A percentile compares a stretch with the other conserved stretches of the same genome.
These are phyloP conservation scores for Macaria liturata DNA, from an alignment of 2,888 invertebrate species.

Conservation along the genomic window DNA sequence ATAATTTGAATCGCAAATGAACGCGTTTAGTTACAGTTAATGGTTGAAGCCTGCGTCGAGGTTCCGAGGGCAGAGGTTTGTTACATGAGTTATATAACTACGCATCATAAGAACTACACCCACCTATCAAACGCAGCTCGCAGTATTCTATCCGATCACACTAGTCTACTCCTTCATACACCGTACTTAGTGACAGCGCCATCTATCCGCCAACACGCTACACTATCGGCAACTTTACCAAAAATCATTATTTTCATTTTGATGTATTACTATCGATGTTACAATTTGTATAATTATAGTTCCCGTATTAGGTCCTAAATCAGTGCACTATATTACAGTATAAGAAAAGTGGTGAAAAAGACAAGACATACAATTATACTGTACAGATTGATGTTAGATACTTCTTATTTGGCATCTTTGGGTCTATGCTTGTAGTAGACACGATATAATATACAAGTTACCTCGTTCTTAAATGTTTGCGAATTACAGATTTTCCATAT, in stretches of 20 bases:
- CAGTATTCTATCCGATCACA: slow-evolving; percentile 17
- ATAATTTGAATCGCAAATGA: slow-evolving; percentile 45
- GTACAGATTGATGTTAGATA: slow-evolving; percentile 19
- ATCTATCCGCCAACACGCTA: too few species aligned
- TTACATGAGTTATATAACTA: slow-evolving; percentile 38
- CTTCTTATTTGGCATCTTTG: slow-evolving; percentile 19
- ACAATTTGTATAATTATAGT: neutral
- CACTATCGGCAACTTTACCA: too few species aligned
- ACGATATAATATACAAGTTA: neutral
- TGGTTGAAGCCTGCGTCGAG: slow-evolving; percentile 42
- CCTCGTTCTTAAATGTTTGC: neutral
- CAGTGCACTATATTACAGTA: slow-evolving; percentile 26
- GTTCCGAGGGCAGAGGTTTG: slow-evolving; percentile 41
- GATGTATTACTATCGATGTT: too few species aligned
- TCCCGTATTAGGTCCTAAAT: slow-evolving; percentile 11
- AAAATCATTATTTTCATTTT: too few species aligned
- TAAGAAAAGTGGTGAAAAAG: slow-evolving; percentile 19
- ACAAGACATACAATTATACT: slow-evolving; percentile 12
- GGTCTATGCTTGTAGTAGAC: slow-evolving; percentile 11
- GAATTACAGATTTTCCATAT: slow-evolving; percentile 20
- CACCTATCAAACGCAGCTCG: slow-evolving; percentile 33
- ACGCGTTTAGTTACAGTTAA: slow-evolving; percentile 39
- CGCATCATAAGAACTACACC: slow-evolving; percentile 49
- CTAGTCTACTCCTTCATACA: neutral
- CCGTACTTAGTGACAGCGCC: too few species aligned